A percentile compares a stretch with the other conserved stretches of the same genome.
Conservation (phyloP, 2,113 vertebrate species). For the Chionomys nivalis region DNA sequence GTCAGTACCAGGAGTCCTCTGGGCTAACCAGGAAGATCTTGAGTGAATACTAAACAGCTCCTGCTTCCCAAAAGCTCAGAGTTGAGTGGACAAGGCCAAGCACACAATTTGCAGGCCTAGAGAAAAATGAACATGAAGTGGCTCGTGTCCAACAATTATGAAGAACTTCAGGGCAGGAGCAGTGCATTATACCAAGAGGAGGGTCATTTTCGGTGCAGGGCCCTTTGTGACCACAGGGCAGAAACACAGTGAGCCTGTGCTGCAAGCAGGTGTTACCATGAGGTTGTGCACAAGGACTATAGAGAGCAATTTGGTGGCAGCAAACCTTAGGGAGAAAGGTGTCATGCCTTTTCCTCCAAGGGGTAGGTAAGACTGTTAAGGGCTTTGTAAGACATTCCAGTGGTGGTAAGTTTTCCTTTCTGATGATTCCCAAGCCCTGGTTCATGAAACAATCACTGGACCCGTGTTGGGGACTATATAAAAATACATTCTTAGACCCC, state of each 20-base stretch:
- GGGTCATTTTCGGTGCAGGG: not conserved
- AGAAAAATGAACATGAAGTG: constrained; percentile 54
- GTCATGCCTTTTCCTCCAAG: not conserved
- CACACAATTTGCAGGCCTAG: not conserved
- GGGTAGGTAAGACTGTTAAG: not conserved
- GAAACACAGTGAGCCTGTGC: not conserved
- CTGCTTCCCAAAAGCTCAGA: constrained; percentile 65
- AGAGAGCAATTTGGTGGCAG: not conserved
- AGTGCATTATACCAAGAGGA: not conserved
- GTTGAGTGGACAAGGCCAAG: not conserved
- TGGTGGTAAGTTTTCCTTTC: not conserved
- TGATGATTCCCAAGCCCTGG: not conserved
- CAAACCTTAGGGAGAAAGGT: not conserved
- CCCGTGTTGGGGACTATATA: not conserved
- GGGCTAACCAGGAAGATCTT: constrained; percentile 42
- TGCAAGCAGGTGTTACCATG: not conserved
- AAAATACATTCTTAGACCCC: not conserved
- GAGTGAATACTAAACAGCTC: constrained; percentile 59
- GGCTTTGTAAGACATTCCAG: not conserved
- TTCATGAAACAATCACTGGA: not conserved
- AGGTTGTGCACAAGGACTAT: not conserved
- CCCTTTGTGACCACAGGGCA: not conserved
- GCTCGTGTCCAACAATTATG: constrained; percentile 11
- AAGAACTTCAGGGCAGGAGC: constrained; percentile 5
- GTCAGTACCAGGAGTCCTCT: constrained; percentile 28